Evolutionary conservation across 2,797 vertebrate species (phyloP), one percentile per base, ranked within the genome.

Genomic region (Falco columbarius): DNA sequence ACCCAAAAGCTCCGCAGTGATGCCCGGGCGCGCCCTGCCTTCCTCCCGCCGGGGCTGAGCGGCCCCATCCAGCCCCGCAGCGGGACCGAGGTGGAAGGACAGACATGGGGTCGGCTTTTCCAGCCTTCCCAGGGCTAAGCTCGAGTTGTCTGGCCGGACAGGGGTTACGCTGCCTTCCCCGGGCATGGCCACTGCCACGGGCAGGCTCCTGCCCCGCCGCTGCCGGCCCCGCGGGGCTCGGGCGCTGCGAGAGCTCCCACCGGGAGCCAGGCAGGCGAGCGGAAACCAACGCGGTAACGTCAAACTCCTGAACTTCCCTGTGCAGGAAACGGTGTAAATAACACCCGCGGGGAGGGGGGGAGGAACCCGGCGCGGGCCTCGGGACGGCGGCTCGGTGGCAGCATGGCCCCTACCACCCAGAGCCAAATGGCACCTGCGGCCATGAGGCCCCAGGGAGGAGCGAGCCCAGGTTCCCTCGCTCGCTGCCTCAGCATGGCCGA

Each of bases 231-330:
- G 3, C 66, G 16, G 74, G 71, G 62, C 59, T 73, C 3, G 15
- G 34, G 75, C 76, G 85, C 81, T 46, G 52, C 1, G 3, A 49
- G 86, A 92, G 93, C 73, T 96, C 91, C 96, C 10, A 1, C 20
- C 30, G 52, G 93, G 81, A 96, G 30, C 86, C 20, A 1, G 72
- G 77, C 94, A 86, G 86, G 77, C 93, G 96, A 96, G 82, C 49
- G 90, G 96, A 97, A 97, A 96, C 92, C 96, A 94, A 74, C 15
- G 10, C 71, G 10, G 86, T 4, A 81, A 79, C 55, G 67, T 96
- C 95, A 95, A 89, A 96, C 74, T 94, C 81, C 95, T 96, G 89
- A 94, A 95, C 96, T 97, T 96, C 96, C 96, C 96, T 4, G 93
- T 76, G 90, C 95, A 97, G 95, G 94, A 97, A 97, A 95, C 1